phyloP scores from a whole-genome alignment of 2,797 vertebrate species.

The Apogon talboti region DNA sequence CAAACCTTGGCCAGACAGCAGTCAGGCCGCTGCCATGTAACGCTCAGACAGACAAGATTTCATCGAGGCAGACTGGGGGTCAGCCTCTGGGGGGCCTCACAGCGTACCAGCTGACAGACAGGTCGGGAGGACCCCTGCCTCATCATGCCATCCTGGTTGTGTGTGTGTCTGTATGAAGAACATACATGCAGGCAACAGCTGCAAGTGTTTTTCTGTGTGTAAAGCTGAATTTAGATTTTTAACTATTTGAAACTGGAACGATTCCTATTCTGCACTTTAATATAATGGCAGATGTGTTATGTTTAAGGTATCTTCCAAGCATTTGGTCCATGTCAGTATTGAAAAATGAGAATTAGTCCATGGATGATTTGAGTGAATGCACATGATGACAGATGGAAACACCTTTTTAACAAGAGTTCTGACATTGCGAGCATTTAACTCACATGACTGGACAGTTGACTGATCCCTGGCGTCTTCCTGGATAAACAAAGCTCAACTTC shows the following conservation, averaged over 20 bases:
- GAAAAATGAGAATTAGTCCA: no score
- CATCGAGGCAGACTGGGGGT: slow-evolving; percentile 50
- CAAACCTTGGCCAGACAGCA: slow-evolving; percentile 69
- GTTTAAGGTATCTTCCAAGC: no score
- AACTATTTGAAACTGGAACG: background rate
- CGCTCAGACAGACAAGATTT: slow-evolving; percentile 58
- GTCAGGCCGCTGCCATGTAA: slow-evolving; percentile 28
- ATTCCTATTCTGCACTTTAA: no score
- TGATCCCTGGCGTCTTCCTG: no score
- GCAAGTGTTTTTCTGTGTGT: slow-evolving; percentile 17
- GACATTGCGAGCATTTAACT: no score
- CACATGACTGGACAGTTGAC: no score
- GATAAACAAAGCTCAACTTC: no score
- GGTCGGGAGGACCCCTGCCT: slow-evolving; percentile 30
- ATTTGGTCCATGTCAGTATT: no score
- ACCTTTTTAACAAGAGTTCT: no score
- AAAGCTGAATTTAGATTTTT: background rate
- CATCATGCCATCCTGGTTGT: slow-evolving; percentile 32
- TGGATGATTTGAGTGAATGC: no score
- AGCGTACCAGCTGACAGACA: slow-evolving; percentile 32
- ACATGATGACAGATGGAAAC: no score
- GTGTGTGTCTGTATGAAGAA: slow-evolving; percentile 5
- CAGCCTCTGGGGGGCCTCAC: slow-evolving; percentile 20
- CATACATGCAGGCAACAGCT: background rate
- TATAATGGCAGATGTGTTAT: no score